phyloP scores from a whole-genome alignment of 2,797 vertebrate species.

The Hemibagrus guttatus region DNA sequence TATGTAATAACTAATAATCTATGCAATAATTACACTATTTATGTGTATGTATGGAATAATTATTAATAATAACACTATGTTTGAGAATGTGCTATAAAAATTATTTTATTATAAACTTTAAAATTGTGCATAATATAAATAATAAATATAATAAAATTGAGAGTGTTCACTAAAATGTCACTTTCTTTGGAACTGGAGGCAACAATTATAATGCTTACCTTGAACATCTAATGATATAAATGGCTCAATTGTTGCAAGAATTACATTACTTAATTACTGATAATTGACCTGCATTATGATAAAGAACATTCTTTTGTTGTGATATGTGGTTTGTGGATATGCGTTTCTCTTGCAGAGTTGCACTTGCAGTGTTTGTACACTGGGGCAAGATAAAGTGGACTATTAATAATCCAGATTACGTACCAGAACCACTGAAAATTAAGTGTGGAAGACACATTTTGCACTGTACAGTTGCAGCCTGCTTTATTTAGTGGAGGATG shows the following conservation, averaged over 20 bases:
- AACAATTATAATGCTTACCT: background rate
- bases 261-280: background rate
- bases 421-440: background rate
- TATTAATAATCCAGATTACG: slow-evolving; percentile 2
- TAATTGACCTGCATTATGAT: background rate
- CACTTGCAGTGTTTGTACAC: background rate
- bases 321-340: background rate
- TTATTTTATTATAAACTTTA: no score
- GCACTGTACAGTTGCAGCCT: background rate
- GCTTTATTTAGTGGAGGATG: slow-evolving; percentile 8
- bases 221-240: background rate
- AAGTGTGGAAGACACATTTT: slow-evolving; percentile 17
- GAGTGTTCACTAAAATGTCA: background rate
- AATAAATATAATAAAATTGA: background rate
- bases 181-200: background rate
- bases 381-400: slow-evolving; percentile 17
- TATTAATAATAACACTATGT: background rate
- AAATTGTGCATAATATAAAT: no score
- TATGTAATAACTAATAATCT: background rate
- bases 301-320: background rate
- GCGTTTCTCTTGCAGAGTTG: background rate
- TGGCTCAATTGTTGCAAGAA: background rate
- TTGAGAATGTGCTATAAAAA: background rate
- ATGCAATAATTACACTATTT: background rate
- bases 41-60: background rate